Percentiles rank a stretch among this genome's conserved stretches.
Evolutionary conservation across 2,113 vertebrate genomes (phyloP).

Genomic region (Sinocyclocheilus grahami): DNA sequence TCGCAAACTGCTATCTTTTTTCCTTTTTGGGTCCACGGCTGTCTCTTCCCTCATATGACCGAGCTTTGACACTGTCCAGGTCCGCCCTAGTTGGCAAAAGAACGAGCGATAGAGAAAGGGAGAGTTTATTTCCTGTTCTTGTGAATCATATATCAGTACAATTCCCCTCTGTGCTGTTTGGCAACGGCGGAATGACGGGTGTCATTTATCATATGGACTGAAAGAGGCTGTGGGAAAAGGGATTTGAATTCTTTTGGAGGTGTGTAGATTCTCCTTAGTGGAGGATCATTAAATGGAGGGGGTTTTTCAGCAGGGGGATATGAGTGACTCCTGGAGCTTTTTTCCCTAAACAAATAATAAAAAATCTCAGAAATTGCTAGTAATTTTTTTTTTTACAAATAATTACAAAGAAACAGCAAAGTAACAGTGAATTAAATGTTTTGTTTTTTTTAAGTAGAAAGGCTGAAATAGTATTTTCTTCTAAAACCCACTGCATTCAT

Average conservation of each 20-base stretch:
- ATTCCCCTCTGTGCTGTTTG: conserved; percentile 95
- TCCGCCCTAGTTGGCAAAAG: conserved; percentile 87
- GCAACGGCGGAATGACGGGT: conserved; percentile 99
- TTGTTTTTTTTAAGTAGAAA: too few species aligned
- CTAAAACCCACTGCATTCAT: too few species aligned
- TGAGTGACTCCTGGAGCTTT: conserved; percentile 65
- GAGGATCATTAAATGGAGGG: conserved; percentile 95
- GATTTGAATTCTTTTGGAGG: conserved; percentile 96
- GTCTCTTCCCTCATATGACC: conserved; percentile 70
- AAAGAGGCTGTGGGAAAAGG: conserved; percentile 98
- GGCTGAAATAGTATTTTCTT: too few species aligned
- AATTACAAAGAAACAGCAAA: too few species aligned
- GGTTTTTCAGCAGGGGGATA: conserved; percentile 77
- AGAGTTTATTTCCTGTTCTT: conserved; percentile 99
- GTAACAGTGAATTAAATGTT: too few species aligned
- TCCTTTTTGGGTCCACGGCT: conserved; percentile 72
- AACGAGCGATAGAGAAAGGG: conserved; percentile 74
- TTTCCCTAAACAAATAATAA: conserved; percentile 62
- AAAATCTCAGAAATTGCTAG: too few species aligned
- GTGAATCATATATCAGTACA: conserved; percentile 96
- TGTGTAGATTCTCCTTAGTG: conserved; percentile 90
- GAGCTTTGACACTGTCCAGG: conserved; percentile 86
- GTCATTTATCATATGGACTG: conserved; percentile 98
- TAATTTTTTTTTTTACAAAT: too few species aligned
- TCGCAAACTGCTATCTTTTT: conserved; percentile 61